Evolutionary conservation across 2,113 vertebrate genomes (phyloP).

Genomic region (Salminus brasiliensis): DNA sequence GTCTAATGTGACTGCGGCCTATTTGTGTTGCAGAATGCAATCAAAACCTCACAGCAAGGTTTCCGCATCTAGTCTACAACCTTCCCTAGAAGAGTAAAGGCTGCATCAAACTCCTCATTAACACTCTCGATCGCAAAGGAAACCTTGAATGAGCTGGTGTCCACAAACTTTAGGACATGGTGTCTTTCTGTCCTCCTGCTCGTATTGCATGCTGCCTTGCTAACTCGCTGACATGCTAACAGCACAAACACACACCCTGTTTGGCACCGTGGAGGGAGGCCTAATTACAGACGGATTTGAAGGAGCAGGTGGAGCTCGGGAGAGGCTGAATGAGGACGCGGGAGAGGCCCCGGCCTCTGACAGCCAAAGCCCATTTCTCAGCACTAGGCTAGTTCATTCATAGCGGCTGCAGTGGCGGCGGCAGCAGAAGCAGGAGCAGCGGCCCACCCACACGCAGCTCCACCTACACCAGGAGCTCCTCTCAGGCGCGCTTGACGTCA

Average conservation of each 20-base stretch:
- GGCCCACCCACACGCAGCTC: conserved; percentile 52
- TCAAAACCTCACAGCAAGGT: no score
- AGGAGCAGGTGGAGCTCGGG: neutral
- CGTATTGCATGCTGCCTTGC: neutral
- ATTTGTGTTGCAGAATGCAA: no score
- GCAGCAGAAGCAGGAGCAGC: conserved; percentile 22
- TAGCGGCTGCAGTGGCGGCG: conserved; percentile 33
- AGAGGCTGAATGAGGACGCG: neutral
- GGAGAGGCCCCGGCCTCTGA: neutral
- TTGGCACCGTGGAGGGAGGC: neutral
- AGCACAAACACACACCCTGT: neutral
- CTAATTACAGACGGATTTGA: neutral
- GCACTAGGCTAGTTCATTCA: conserved; percentile 56
- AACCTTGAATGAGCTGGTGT: no score
- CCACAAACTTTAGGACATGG: no score
- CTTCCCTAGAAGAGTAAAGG: no score
- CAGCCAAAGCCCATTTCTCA: conserved; percentile 33
- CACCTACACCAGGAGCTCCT: conserved; percentile 55
- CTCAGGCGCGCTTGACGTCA: conserved; percentile 59
- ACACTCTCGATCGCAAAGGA: no score
- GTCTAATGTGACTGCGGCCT: no score
- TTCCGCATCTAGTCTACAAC: no score
- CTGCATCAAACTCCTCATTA: no score
- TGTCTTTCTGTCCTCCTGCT: neutral
- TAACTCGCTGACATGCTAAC: neutral